Evolutionary conservation across 2,797 vertebrate species (phyloP).

Genomic region (Chrosomus eos): DNA sequence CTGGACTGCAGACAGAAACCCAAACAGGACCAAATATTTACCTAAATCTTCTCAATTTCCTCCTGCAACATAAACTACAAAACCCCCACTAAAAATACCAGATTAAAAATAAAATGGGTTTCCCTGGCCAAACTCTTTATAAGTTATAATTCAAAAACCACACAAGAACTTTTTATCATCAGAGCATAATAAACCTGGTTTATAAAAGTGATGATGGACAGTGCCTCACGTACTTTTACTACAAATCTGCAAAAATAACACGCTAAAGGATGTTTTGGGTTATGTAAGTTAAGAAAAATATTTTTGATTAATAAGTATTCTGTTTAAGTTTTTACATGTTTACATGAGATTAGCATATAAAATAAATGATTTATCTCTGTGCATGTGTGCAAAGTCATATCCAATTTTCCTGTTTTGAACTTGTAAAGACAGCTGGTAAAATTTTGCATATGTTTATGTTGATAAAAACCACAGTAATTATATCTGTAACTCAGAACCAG

Average conservation of each 20-base stretch:
- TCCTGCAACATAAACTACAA: conserved; percentile 19
- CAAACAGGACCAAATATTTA: conserved; percentile 59
- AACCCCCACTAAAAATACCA: neutral
- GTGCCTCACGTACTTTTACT: neutral
- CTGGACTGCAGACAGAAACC: conserved; percentile 53
- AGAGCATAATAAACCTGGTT: neutral
- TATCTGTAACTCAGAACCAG: neutral
- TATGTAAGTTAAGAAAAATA: neutral
- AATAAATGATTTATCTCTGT: neutral
- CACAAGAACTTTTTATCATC: neutral
- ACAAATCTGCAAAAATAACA: neutral
- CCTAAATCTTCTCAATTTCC: conserved; percentile 32
- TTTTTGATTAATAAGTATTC: neutral
- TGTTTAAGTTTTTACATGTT: neutral
- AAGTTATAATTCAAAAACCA: neutral
- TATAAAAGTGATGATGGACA: neutral
- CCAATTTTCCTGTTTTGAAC: neutral
- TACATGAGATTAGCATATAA: neutral
- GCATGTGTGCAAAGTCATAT: neutral
- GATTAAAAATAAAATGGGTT: neutral
- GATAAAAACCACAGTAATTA: conserved; percentile 1
- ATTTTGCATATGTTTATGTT: neutral
- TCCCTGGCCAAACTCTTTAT: neutral
- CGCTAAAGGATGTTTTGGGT: neutral
- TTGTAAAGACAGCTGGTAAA: neutral